Percentiles rank a stretch among this genome's conserved stretches.
Conservation (phyloP, 2,797 vertebrate genomes). For the Crocodylus rhombifer region DNA sequence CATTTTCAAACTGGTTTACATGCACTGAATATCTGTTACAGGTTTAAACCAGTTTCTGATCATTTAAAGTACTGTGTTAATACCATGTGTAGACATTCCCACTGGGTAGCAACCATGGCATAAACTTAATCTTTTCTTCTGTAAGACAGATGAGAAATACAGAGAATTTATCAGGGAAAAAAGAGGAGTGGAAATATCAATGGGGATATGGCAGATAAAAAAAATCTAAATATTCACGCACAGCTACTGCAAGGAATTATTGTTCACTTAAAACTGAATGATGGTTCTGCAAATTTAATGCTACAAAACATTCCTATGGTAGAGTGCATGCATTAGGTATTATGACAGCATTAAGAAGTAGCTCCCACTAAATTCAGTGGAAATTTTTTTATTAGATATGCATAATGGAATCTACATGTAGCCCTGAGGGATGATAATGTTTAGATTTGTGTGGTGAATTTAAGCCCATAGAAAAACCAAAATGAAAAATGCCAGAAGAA, state of each 20-base stretch:
- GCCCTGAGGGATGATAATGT: neutral
- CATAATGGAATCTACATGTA: neutral
- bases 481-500: neutral
- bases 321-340: neutral
- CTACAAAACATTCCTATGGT: neutral
- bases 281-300: neutral
- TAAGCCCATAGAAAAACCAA: neutral
- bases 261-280: neutral
- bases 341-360: neutral
- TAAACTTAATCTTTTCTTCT: too few relatives aligned
- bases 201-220: neutral
- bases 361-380: neutral
- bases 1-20: too few relatives aligned
- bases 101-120: too few relatives aligned
- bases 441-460: neutral
- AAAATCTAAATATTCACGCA: neutral
- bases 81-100: too few relatives aligned
- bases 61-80: too few relatives aligned
- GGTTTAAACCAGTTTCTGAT: too few relatives aligned
- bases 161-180: too few relatives aligned
- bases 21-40: too few relatives aligned
- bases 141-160: too few relatives aligned
- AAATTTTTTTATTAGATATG: neutral
- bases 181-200: neutral
- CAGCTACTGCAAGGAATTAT: neutral